Evolutionary conservation across 1,140 invertebrate species (phyloP).

Genomic region (honey bee (Apis mellifera)): DNA sequence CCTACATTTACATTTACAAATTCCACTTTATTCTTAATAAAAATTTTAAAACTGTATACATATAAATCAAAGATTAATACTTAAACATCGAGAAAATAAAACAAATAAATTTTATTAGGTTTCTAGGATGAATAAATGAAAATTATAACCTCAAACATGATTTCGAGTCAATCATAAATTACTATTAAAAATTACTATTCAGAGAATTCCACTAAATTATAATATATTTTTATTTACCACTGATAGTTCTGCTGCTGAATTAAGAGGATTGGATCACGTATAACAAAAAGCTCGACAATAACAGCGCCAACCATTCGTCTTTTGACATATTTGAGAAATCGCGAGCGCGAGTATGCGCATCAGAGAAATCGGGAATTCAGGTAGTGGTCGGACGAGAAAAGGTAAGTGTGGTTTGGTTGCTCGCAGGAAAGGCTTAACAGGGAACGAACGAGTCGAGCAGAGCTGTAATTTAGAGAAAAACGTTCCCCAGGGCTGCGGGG

Average conservation of each 20-base stretch:
- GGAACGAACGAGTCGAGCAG: conserved; percentile 38
- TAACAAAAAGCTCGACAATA: conserved; percentile 17
- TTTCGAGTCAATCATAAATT: not conserved
- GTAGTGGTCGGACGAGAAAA: conserved; percentile 42
- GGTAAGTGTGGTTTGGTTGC: conserved; percentile 7
- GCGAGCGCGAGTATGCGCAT: conserved; percentile 10
- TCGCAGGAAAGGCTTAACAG: conserved; percentile 57
- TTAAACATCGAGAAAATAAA: not conserved
- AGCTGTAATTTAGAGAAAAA: conserved; percentile 70
- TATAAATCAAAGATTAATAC: not conserved
- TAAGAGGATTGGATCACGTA: conserved; percentile 4
- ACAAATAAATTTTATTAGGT: not conserved
- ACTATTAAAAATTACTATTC: not conserved
- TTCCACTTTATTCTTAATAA: not conserved
- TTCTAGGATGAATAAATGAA: not conserved
- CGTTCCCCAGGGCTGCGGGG: conserved; percentile 59
- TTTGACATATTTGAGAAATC: conserved; percentile 34
- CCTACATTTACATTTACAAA: conserved; percentile 11
- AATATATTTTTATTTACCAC: not conserved
- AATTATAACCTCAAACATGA: not conserved
- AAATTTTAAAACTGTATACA: too few relatives aligned
- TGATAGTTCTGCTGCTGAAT: not conserved
- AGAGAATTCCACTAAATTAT: not conserved
- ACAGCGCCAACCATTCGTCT: conserved; percentile 30
- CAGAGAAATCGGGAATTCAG: conserved; percentile 59